phyloP scores from a whole-genome alignment of 2,113 vertebrate species.

The Austrofundulus limnaeus region DNA sequence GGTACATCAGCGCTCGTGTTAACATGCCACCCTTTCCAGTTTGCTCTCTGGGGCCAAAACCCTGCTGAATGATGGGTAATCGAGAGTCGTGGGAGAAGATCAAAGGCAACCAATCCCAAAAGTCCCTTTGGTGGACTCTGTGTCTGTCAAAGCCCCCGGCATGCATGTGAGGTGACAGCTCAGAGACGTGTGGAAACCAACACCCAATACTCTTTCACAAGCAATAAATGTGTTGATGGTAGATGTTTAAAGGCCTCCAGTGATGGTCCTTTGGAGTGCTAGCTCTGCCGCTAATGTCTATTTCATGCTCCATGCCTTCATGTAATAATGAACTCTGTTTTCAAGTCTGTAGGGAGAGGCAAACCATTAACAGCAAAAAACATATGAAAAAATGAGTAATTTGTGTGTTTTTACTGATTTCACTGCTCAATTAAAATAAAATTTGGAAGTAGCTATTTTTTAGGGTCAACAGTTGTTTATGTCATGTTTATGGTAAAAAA shows the following conservation, averaged over 20 bases:
- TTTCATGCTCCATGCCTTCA: constrained; percentile 62
- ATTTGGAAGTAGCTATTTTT: constrained; percentile 54
- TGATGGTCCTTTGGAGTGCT: constrained; percentile 41
- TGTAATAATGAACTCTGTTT: constrained; percentile 55
- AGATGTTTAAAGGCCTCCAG: constrained; percentile 41
- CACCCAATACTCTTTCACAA: constrained; percentile 45
- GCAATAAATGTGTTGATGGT: constrained; percentile 52
- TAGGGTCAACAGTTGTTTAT: constrained; percentile 35
- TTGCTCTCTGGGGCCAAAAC: constrained; percentile 52
- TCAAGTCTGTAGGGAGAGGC: constrained; percentile 31
- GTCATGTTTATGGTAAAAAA: not conserved
- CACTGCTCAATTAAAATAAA: constrained; percentile 45
- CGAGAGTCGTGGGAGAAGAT: constrained; percentile 66
- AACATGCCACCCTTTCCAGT: constrained; percentile 53
- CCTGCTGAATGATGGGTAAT: constrained; percentile 71
- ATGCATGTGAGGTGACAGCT: constrained; percentile 59
- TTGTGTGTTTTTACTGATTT: constrained; percentile 21
- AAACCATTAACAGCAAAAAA: constrained; percentile 30
- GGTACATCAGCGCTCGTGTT: constrained; percentile 55
- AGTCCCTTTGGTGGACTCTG: constrained; percentile 56
- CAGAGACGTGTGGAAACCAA: constrained; percentile 45
- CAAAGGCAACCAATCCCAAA: constrained; percentile 60
- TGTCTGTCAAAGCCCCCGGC: constrained; percentile 67
- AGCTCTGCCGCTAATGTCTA: constrained; percentile 59
- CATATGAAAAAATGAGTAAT: constrained; percentile 13